Evolutionary conservation across 2,113 vertebrate species (phyloP).

Genomic region (Hydropotes inermis): DNA sequence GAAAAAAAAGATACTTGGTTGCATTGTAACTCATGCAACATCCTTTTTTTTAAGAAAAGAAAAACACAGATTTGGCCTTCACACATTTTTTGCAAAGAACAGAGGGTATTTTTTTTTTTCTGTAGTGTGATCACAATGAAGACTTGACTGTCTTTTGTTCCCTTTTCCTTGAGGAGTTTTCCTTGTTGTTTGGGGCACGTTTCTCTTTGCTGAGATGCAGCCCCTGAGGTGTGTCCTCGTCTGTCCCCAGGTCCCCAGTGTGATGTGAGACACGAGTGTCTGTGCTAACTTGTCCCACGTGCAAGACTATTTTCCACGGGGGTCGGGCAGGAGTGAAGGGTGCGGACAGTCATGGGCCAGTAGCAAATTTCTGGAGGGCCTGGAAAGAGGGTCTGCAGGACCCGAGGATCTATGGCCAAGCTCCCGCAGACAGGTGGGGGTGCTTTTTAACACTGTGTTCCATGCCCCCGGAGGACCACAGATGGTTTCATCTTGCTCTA

Average conservation of each 20-base stretch:
- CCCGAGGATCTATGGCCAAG: not conserved
- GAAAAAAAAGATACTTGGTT: constrained; percentile 81
- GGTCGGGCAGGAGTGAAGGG: constrained; percentile 68
- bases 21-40: constrained; percentile 89
- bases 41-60: constrained; percentile 80
- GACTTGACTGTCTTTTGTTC: constrained; percentile 84
- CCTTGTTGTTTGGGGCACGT: constrained; percentile 58
- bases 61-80: constrained; percentile 87
- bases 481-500: constrained; percentile 6
- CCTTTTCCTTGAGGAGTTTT: constrained; percentile 59
- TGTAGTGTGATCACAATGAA: constrained; percentile 86
- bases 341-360: not conserved
- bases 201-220: constrained; percentile 75
- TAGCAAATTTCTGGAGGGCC: not conserved
- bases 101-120: constrained; percentile 82
- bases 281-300: constrained; percentile 78
- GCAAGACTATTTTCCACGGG: constrained; percentile 64
- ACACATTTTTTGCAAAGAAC: constrained; percentile 83
- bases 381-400: constrained; percentile 19
- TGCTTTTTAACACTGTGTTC: not conserved
- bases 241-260: constrained; percentile 66
- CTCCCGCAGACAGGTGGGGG: not conserved
- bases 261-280: constrained; percentile 77
- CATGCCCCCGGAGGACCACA: not conserved
- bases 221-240: constrained; percentile 66